Evolutionary conservation across 2,888 invertebrate genomes (phyloP), one percentile per base, ranked within the genome.

Genomic region (Papilio protenor): DNA sequence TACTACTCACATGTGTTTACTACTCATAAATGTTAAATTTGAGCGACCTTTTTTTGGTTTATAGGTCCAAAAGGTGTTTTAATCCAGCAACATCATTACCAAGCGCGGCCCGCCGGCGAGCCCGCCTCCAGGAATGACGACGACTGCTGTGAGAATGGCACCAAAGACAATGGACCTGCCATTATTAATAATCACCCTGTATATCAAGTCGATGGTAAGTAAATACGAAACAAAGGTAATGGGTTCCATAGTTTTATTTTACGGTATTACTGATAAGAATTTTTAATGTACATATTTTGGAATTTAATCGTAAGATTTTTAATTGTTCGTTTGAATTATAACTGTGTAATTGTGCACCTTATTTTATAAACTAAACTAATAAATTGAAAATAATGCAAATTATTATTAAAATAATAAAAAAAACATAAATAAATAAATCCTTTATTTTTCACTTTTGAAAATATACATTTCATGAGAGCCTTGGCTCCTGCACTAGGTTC

Each of bases 21-120:
- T 33, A 27, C 2, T 66, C 16, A 10, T 27, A n/a, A 2, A 33
- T 27, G 10, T 33, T 16, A 16, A 11, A 64, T 12, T 12, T 66
- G 5, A 2, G 6, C 18, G 2, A 33, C 5, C 5, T 40, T 45
- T 69, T n/a, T 69, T 14, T 27, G 27, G 21, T n/a, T 69, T 81
- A 1, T 84, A 97, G 98, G 98, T 71, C 98, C 98, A 10, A 97
- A 98, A 0, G 98, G 98, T 8, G 98, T 98, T 23, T 92, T 98
- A 69, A 98, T 98, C 84, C 98, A 98, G 86, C 98, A 98, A 88
- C 98, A 98, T 94, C 98, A 98, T 89, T 98, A 98, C 89, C 98
- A 98, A 91, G 98, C 98, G 2, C 95, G 97, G 11, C 98, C 98
- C 0, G 95, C 97, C 0, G 95, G 95, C 16, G 94, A 94, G 71